Conservation (phyloP, 1,140 invertebrate genomes). For the Chironomus striatipennis region DNA sequence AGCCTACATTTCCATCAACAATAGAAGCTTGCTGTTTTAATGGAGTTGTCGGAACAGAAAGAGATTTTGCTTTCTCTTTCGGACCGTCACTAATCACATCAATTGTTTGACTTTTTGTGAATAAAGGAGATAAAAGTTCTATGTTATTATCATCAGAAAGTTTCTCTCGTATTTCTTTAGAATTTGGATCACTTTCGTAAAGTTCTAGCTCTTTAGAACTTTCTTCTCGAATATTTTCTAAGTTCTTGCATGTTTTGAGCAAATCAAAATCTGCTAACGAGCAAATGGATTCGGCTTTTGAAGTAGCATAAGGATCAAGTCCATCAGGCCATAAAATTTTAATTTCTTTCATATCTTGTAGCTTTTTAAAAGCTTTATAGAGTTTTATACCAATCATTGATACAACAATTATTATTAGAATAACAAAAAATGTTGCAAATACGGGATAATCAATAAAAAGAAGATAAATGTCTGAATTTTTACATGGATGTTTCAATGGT, state of each 20-base stretch:
- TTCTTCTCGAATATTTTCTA: not conserved
- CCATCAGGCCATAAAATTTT: not conserved
- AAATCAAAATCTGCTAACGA: no score
- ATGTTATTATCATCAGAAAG: not conserved
- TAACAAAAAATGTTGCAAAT: not conserved
- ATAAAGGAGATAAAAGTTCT: not conserved
- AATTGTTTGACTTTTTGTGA: not conserved
- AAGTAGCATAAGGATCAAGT: not conserved
- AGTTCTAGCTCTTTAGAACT: not conserved
- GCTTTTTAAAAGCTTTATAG: not conserved
- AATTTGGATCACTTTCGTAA: not conserved
- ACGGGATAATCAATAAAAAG: not conserved
- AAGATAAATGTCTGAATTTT: not conserved
- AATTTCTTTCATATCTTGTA: slow-evolving; percentile 14
- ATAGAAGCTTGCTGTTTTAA: not conserved
- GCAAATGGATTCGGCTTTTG: not conserved
- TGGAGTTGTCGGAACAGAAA: not conserved
- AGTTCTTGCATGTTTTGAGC: not conserved
- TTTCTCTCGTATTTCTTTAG: not conserved
- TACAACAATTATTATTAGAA: not conserved
- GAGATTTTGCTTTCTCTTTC: not conserved
- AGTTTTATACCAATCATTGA: not conserved
- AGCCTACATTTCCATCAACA: not conserved
- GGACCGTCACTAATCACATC: not conserved
- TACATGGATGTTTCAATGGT: not conserved